phyloP scores from a whole-genome alignment of 2,888 invertebrate genomes.

The Polymixis lichenea region DNA sequence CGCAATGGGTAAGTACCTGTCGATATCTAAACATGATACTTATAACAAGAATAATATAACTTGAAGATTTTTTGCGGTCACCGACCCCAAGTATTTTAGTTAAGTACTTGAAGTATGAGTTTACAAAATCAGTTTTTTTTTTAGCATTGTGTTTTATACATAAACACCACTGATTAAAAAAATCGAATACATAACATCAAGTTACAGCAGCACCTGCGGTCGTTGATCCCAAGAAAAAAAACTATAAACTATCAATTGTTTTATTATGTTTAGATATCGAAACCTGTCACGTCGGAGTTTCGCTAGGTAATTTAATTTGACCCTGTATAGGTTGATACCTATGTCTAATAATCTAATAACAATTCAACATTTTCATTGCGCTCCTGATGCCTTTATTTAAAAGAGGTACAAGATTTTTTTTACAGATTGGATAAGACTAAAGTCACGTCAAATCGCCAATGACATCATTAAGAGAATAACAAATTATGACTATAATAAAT shows the following conservation, averaged over 20 bases:
- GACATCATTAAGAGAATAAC: constrained; percentile 66
- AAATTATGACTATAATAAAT: constrained; percentile 17
- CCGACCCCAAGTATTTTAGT: neutral
- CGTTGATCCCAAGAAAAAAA: neutral
- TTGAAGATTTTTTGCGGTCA: neutral
- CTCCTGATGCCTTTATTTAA: constrained; percentile 39
- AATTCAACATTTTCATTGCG: constrained; percentile 72
- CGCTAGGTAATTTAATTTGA: neutral
- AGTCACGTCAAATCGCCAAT: constrained; percentile 79
- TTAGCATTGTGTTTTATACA: neutral
- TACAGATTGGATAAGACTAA: constrained; percentile 37
- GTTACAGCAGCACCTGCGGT: neutral
- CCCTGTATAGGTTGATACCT: constrained; percentile 26
- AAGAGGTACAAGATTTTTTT: constrained; percentile 18
- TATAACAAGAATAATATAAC: too few species aligned
- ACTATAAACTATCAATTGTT: neutral
- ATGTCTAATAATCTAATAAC: constrained; percentile 64
- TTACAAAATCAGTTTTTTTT: neutral
- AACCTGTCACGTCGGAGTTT: neutral
- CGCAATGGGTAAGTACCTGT: neutral
- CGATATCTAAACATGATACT: neutral
- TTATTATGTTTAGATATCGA: neutral
- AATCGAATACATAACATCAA: too few species aligned
- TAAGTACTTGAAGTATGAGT: neutral
- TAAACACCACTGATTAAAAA: too few species aligned